phyloP scores from a whole-genome alignment of 2,888 invertebrate genomes.

The Andrena praecox region DNA sequence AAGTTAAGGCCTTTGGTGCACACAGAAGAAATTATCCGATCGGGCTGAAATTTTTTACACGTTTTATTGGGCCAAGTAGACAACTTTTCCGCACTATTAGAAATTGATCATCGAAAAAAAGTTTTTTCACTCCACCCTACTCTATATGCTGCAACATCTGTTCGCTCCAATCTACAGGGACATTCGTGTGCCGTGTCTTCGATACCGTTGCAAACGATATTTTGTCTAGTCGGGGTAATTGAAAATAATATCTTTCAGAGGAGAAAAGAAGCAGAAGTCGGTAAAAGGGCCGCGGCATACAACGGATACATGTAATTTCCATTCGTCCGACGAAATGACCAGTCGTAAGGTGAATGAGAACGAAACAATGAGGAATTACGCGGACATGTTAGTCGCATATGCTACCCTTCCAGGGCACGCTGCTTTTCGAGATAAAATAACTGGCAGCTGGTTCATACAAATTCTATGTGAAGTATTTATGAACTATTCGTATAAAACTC shows the following conservation, averaged over 20 bases:
- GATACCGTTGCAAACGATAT: too few relatives aligned
- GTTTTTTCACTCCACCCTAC: too few relatives aligned
- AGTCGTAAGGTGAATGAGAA: background rate
- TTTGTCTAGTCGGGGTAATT: too few relatives aligned
- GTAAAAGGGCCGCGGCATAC: conserved; percentile 57
- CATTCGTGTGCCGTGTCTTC: too few relatives aligned
- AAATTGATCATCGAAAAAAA: too few relatives aligned
- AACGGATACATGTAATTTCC: conserved; percentile 54
- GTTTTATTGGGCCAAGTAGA: too few relatives aligned
- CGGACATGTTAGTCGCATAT: conserved; percentile 86
- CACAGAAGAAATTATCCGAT: too few relatives aligned
- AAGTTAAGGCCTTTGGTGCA: too few relatives aligned
- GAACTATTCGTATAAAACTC: conserved; percentile 76
- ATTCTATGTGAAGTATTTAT: conserved; percentile 86
- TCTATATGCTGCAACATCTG: background rate
- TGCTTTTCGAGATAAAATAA: conserved; percentile 86
- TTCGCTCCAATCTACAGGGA: background rate
- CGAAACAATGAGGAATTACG: conserved; percentile 80
- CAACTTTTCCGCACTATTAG: too few relatives aligned
- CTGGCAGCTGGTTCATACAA: conserved; percentile 88
- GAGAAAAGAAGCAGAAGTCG: conserved; percentile 66
- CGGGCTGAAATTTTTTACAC: too few relatives aligned
- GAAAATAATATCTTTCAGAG: conserved; percentile 60
- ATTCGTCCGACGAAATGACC: background rate
- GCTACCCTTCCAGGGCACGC: conserved; percentile 86